Percentiles rank a stretch among this genome's conserved stretches.
phyloP scores from a whole-genome alignment of 1,140 invertebrate genomes.

The Habropoda laboriosa region DNA sequence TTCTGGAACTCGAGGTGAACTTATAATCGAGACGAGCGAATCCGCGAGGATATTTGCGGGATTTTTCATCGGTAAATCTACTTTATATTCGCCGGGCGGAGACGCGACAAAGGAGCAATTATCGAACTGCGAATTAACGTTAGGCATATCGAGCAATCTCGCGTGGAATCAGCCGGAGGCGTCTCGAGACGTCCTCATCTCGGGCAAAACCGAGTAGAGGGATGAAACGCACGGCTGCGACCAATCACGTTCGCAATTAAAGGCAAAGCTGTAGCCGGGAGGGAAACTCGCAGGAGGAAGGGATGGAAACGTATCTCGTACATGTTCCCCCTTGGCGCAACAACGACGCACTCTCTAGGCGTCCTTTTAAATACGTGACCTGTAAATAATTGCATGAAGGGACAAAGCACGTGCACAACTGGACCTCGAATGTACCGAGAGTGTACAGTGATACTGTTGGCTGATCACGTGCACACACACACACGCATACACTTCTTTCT shows the following conservation, averaged over 20 bases:
- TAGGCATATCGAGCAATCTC: constrained; percentile 57
- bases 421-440: constrained; percentile 46
- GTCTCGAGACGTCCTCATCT: constrained; percentile 58
- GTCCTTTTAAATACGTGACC: constrained; percentile 74
- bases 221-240: constrained; percentile 60
- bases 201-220: constrained; percentile 51
- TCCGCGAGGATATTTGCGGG: not conserved
- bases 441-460: constrained; percentile 43
- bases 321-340: constrained; percentile 57
- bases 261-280: constrained; percentile 64
- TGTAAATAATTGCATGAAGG: constrained; percentile 72
- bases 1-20: too few species aligned
- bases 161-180: constrained; percentile 45
- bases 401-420: constrained; percentile 65
- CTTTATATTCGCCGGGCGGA: not conserved
- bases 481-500: not conserved
- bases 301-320: constrained; percentile 64
- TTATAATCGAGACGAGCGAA: too few species aligned
- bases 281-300: constrained; percentile 59
- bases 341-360: constrained; percentile 53
- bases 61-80: constrained; percentile 19
- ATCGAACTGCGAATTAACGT: constrained; percentile 48
- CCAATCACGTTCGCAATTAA: constrained; percentile 73
- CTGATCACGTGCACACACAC: constrained; percentile 21
- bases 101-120: constrained; percentile 44